Evolutionary conservation across 2,888 invertebrate genomes (phyloP), one percentile per base, ranked within the genome.

Genomic region (Campoplex capitator): DNA sequence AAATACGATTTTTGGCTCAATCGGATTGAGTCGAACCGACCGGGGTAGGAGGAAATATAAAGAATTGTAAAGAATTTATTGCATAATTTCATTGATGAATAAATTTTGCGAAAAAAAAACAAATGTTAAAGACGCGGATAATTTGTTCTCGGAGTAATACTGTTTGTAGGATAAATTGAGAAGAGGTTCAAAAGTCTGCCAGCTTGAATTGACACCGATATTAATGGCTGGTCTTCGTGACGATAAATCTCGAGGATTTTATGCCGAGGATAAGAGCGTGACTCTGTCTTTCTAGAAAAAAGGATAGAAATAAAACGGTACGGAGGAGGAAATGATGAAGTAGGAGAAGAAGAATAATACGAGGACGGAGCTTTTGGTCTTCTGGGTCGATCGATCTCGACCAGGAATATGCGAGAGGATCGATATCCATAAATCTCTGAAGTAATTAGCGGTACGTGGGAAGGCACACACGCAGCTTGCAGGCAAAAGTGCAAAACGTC

Each of bases 341-440:
- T 45, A 13, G 67, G 70, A 32, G 73, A 75, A 28, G 6, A 54
- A 9, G 77, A 75, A 51, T 35, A 56, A 51, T 35, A 56, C 13
- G 38, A 54, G 32, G 73, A 75, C 23, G 13, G 16, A 54, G 48
- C 13, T n/a, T 54, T 74, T 18, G 54, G 62, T 56, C 78, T 85
- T 83, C 70, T 82, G 75, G 78, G 48, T 23, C 87, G 84, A 87
- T 83, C 82, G 87, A 85, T 87, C 85, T 54, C 75, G 78, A 28
- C 32, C 76, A 38, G 18, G 75, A 71, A 84, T 84, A 81, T 38
- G 83, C 48, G 67, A 83, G 85, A 73, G 79, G 84, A 84, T 88
- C 81, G 86, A 88, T 89, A 84, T 88, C 62, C 87, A 89, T 89
- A 89, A 89, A 89, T 89, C 88, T 76, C 79, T 2, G 54, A 84